Evolutionary conservation across 2,113 vertebrate species (phyloP), one percentile per base, ranked within the genome.

Genomic region (Nestor notabilis): DNA sequence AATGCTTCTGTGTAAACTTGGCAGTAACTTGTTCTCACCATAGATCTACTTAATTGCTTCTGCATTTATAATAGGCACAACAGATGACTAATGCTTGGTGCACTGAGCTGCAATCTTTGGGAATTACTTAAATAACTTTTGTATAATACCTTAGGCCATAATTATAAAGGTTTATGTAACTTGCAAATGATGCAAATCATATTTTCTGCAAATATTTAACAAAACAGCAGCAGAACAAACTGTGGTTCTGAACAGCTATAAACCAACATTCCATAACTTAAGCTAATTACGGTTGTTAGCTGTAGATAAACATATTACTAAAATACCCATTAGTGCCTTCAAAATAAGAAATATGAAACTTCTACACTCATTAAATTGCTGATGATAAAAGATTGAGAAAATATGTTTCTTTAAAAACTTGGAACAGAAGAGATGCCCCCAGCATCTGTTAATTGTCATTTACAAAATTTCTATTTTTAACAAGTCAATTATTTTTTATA

Each of bases 61-160:
- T 79, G 25, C 97, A 91, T 97, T 97, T 97, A 88, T 95, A 95
- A 96, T 91, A 97, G 78, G 91, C 52, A 93, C 52, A 97, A 97
- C 53, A 91, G 92, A 97, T 97, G 96, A 98, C 97, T 98, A 98
- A 98, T 97, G 82, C n/a, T 89, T 97, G 31, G 74, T 92, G 87
- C 80, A 87, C 65, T 81, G 64, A 96, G 84, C 35, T 56, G 83
- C 41, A 97, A 37, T 94, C 96, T 97, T 97, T 87, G 89, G 93
- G 96, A 98, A 98, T 98, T 97, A 97, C 92, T 98, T 97, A 97
- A 97, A 97, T 97, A 97, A 97, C 92, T 97, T 97, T 93, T 79
- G 88, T 83, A 75, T 97, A 95, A 96, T 97, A 97, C 97, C 95
- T 97, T 97, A 91, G 96, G 97, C 95, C 93, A 96, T 97, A 97